These are phyloP conservation scores for Chondrosia reniformis DNA, from an alignment of 37 sponge, comb jelly and placozoan species.

Conservation along the genomic window DNA sequence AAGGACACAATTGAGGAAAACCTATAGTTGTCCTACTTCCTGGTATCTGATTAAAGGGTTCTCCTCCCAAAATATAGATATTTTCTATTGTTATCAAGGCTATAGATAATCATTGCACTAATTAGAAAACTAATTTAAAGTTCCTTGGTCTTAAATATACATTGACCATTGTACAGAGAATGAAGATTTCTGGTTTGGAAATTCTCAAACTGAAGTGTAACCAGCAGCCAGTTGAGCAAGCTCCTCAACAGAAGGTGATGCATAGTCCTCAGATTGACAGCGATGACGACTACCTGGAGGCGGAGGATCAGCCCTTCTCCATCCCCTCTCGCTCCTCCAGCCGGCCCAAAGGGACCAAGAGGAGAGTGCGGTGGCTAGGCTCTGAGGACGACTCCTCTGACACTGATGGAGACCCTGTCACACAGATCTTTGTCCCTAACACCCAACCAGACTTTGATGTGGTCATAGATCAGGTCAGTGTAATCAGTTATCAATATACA, in stretches of 20 bases:
- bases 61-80: no score
- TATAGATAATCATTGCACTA: no score
- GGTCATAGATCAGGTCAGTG: constrained; percentile 57
- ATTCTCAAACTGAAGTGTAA: constrained; percentile 2
- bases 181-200: background rate
- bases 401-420: constrained; percentile 24
- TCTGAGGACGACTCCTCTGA: constrained; percentile 18
- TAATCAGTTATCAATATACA: no score
- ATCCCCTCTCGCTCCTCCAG: background rate
- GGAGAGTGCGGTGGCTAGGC: constrained; percentile 14
- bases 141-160: no score
- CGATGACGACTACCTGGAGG: constrained; percentile 26
- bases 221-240: background rate
- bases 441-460: constrained; percentile 60
- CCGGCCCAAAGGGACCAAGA: background rate
- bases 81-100: no score
- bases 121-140: no score
- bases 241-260: background rate
- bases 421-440: constrained; percentile 11
- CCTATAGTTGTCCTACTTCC: no score
- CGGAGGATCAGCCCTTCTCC: constrained; percentile 13
- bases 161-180: constrained; percentile 2
- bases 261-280: background rate
- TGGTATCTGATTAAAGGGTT: no score
- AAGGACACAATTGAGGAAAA: background rate